These are phyloP conservation scores for Alligator sinensis DNA, from an alignment of 2,113 vertebrate species.

Conservation along the genomic window DNA sequence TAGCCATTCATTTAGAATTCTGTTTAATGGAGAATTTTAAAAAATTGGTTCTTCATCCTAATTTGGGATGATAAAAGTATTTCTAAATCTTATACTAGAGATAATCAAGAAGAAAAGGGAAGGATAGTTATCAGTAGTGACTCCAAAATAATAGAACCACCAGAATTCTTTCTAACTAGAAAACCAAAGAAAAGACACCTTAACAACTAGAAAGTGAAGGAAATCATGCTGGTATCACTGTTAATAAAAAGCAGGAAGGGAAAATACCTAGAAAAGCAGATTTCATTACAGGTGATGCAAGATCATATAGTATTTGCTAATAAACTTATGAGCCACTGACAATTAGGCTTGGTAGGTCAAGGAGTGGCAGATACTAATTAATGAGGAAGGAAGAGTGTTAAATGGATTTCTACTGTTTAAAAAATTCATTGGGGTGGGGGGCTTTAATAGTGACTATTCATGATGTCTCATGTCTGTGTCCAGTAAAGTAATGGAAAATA, in stretches of 20 bases:
- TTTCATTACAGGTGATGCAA: neutral
- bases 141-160: neutral
- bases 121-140: neutral
- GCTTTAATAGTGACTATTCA: neutral
- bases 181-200: constrained; percentile 1
- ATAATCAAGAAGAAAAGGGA: neutral
- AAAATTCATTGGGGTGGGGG: neutral
- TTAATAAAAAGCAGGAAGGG: constrained; percentile 50
- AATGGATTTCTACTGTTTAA: neutral
- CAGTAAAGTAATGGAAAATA: neutral
- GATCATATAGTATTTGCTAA: constrained; percentile 32
- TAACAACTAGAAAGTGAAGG: constrained; percentile 8
- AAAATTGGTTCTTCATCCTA: neutral
- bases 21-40: neutral
- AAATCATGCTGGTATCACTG: constrained; percentile 11
- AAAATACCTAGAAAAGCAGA: constrained; percentile 41
- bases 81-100: no score
- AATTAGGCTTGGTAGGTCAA: constrained; percentile 5
- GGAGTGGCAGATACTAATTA: neutral
- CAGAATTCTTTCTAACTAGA: neutral
- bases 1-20: neutral
- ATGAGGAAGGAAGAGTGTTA: neutral
- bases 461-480: neutral
- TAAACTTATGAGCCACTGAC: constrained; percentile 1
- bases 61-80: neutral